Base-by-base conservation (phyloP, 1,140 invertebrate species). In the Listronotus bonariensis region DNA sequence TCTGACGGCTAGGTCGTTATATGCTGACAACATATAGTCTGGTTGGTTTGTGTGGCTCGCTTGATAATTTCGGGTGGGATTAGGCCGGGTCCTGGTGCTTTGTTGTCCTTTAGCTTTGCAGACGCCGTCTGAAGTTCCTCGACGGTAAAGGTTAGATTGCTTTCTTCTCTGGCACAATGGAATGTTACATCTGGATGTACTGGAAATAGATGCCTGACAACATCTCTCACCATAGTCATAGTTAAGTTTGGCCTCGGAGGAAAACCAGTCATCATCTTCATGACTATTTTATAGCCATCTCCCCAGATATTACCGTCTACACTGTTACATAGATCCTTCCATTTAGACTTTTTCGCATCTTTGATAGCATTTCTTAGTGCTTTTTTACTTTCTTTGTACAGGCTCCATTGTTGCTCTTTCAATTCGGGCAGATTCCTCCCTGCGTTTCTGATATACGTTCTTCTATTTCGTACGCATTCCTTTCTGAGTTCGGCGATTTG, bases 231-330 rank as follows among this genome's bases (percentile, higher is more conserved):
- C 46, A 57, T 14, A 6, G n/a, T 43, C 31, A 32, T 20, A 11
- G 34, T 3, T 36, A 36, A 12, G 7, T 48, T 32, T 5, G 51
- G 58, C 52, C 34, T 63, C 9, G 46, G 65, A 8, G 41, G 40
- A 26, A 34, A 41, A 5, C 45, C 56, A 18, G 12, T 40, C 12
- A 70, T 12, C 15, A 63, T 72, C 10, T 53, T 49, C 46, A 54
- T 72, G 0, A 65, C 68, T 10, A 74, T 61, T 18, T 69, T 73
- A 57, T 77, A 76, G 0, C 62, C 68, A 11, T 66, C 18, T 3
- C 74, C 72, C 59, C 62, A 74, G 0, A 69, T 66, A 38, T 75
- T 70, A 0, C 56, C 15, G 18, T 76, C 60, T 0, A 75, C 49
- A 3, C 67, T 65, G 6, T 68, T 11, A 8, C 42, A 43, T 0